A percentile compares a stretch with the other conserved stretches of the same genome.
Evolutionary conservation across 2,113 vertebrate genomes (phyloP).

Genomic region (Dromiciops gliroides): DNA sequence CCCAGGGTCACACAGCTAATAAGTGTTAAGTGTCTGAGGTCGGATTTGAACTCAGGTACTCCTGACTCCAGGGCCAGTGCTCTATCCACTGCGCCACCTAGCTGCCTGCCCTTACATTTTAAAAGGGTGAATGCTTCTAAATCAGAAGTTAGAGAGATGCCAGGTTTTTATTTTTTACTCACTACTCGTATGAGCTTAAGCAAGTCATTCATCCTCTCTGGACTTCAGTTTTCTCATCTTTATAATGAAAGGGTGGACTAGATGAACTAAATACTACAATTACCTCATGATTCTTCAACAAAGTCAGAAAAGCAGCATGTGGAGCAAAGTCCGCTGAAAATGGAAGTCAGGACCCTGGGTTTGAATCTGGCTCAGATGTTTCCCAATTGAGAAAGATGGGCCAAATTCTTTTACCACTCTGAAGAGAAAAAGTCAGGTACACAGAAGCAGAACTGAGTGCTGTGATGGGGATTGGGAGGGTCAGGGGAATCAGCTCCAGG

Average conservation of each 20-base stretch:
- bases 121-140: background rate
- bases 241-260: background rate
- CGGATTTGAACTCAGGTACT: no score
- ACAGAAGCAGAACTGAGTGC: background rate
- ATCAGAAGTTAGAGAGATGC: background rate
- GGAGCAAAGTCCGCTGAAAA: background rate
- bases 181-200: background rate
- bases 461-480: background rate
- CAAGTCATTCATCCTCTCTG: background rate
- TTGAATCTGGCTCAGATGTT: background rate
- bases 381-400: background rate
- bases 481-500: background rate
- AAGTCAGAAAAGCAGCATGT: background rate
- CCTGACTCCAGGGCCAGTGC: no score
- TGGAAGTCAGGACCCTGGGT: no score
- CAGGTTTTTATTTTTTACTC: background rate
- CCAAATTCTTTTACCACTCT: background rate
- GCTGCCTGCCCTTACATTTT: background rate
- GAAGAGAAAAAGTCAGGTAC: background rate
- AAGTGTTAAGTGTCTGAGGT: no score
- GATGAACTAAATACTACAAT: background rate
- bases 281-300: background rate
- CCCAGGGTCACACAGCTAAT: no score
- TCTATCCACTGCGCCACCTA: no score
- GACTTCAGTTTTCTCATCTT: background rate